Percentiles rank a stretch among this genome's conserved stretches.
These are phyloP conservation scores for Andricus quercusramuli DNA, from an alignment of 2,888 invertebrate species.

Conservation along the genomic window DNA sequence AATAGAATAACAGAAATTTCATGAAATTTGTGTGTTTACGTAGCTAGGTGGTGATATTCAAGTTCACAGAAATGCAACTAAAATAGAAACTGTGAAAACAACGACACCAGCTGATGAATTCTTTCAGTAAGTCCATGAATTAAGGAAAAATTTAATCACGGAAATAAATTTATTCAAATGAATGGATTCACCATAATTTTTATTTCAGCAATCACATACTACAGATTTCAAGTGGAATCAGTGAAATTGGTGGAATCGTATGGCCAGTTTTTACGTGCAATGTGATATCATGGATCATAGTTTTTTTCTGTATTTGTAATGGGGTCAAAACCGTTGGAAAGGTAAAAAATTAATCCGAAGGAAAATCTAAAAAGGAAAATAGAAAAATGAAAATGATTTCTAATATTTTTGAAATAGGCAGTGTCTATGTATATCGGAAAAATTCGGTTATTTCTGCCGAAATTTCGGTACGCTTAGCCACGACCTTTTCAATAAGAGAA, in stretches of 20 bases:
- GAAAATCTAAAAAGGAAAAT: background rate
- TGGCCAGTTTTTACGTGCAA: conserved; percentile 90
- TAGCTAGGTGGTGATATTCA: conserved; percentile 72
- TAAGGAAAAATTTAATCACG: background rate
- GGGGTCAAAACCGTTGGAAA: conserved; percentile 94
- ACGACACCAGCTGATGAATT: conserved; percentile 90
- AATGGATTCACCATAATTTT: background rate
- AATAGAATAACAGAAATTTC: background rate
- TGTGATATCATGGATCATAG: conserved; percentile 88
- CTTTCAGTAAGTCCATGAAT: conserved; percentile 85
- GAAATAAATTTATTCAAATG: background rate
- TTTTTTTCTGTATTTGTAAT: conserved; percentile 91
- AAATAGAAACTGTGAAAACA: conserved; percentile 66
- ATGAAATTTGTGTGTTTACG: background rate
- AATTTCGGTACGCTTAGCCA: no score
- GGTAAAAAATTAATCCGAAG: conserved; percentile 77
- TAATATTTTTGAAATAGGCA: no score
- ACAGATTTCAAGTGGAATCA: conserved; percentile 87
- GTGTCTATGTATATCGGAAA: no score
- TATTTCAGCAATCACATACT: conserved; percentile 87
- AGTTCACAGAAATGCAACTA: conserved; percentile 53
- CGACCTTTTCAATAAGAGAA: no score
- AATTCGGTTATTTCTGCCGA: no score
- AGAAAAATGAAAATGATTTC: background rate
- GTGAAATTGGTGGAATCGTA: conserved; percentile 87